phyloP scores from a whole-genome alignment of 2,888 invertebrate genomes.

The Drosophila neotestacea region DNA sequence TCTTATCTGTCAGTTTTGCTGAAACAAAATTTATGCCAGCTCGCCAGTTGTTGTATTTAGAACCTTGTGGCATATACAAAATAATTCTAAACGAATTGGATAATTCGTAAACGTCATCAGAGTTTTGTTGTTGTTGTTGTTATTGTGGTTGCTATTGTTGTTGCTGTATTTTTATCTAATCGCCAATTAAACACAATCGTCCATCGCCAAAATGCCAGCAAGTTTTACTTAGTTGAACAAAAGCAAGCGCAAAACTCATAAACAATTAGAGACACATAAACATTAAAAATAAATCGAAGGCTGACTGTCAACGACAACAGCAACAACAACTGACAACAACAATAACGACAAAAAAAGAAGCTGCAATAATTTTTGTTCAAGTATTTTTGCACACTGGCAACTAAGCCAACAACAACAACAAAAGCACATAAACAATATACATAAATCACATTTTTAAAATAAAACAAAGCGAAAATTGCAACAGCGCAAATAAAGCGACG shows the following conservation, averaged over 20 bases:
- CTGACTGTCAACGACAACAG: constrained; percentile 60
- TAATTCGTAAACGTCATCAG: constrained; percentile 61
- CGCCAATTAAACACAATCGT: constrained; percentile 73
- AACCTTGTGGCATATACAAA: constrained; percentile 40
- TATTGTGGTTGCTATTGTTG: background rate
- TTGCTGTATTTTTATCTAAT: constrained; percentile 66
- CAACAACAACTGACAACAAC: constrained; percentile 27
- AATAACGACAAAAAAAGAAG: constrained; percentile 63
- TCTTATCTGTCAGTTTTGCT: constrained; percentile 71
- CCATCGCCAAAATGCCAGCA: constrained; percentile 34
- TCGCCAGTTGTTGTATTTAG: constrained; percentile 7
- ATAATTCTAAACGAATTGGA: constrained; percentile 60
- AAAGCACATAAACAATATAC: constrained; percentile 64
- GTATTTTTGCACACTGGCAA: constrained; percentile 61
- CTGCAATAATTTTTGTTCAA: constrained; percentile 77
- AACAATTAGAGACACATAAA: constrained; percentile 79
- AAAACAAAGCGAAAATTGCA: constrained; percentile 78
- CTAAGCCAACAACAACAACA: constrained; percentile 29
- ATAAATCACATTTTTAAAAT: constrained; percentile 77
- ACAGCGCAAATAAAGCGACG: constrained; percentile 56
- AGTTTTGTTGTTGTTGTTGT: constrained; percentile 12
- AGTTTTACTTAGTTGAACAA: constrained; percentile 33
- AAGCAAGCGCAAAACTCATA: constrained; percentile 62
- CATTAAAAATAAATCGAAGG: constrained; percentile 81
- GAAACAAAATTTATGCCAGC: constrained; percentile 75